phyloP scores from a whole-genome alignment of 2,797 vertebrate species.

The Aplochiton taeniatus region DNA sequence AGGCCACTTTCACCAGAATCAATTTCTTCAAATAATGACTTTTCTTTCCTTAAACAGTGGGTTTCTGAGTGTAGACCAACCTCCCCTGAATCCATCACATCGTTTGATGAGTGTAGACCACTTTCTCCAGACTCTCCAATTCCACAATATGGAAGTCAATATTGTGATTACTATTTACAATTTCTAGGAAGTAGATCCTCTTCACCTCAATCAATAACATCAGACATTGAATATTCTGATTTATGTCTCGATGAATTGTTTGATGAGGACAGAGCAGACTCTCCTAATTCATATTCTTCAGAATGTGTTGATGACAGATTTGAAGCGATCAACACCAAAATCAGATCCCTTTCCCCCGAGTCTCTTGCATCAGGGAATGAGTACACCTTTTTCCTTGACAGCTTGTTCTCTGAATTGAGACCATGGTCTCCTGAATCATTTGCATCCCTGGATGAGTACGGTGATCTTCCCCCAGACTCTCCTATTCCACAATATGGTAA shows the following conservation, averaged over 20 bases:
- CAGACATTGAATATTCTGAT: constrained; percentile 9
- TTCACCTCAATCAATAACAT: background rate
- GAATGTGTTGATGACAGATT: background rate
- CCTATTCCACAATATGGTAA: constrained; percentile 4
- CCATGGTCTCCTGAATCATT: background rate
- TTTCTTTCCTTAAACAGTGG: constrained; percentile 7
- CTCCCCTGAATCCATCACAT: background rate
- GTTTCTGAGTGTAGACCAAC: constrained; percentile 1
- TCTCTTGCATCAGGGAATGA: no score
- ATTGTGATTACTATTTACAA: constrained; percentile 4
- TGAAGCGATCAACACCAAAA: background rate
- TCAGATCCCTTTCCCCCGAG: background rate
- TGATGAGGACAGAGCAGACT: constrained; percentile 9
- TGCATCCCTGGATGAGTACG: background rate
- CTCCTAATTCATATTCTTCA: background rate
- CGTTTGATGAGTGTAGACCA: background rate
- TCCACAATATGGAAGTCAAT: background rate
- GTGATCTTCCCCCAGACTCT: constrained; percentile 1
- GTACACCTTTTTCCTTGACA: no score
- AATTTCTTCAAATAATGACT: constrained; percentile 4
- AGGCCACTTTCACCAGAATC: background rate
- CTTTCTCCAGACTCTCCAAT: background rate
- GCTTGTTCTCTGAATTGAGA: no score
- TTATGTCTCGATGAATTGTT: constrained; percentile 2
- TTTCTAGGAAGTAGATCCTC: background rate